Conservation (phyloP, 2,888 invertebrate species). For the Portevinia maculata region DNA sequence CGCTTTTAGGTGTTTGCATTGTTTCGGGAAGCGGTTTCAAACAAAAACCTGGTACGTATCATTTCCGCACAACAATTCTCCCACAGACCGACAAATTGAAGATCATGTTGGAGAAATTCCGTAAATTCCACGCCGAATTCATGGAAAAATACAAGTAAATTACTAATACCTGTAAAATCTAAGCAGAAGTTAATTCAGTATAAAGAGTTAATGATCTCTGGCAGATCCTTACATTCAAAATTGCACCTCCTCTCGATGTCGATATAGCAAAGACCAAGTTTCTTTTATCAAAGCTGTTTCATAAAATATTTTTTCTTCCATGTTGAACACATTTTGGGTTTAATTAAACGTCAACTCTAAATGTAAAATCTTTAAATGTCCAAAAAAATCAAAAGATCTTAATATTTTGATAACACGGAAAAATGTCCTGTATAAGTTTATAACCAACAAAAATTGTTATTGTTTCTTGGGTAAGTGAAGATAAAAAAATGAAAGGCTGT, state of each 20-base stretch:
- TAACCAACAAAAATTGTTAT: neutral
- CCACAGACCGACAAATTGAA: slow-evolving; percentile 93
- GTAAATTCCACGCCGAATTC: slow-evolving; percentile 93
- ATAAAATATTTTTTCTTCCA: neutral
- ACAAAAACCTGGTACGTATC: slow-evolving; percentile 95
- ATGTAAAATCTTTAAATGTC: no score
- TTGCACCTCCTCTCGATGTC: no score
- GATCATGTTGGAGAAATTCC: slow-evolving; percentile 92
- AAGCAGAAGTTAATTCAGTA: slow-evolving; percentile 4
- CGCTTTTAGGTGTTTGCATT: slow-evolving; percentile 94
- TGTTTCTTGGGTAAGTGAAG: neutral
- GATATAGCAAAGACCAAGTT: no score
- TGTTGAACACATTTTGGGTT: slow-evolving; percentile 2
- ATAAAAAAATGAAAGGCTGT: slow-evolving; percentile 14
- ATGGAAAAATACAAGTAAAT: slow-evolving; percentile 88
- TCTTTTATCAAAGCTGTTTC: no score
- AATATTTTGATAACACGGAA: no score
- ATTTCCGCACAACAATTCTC: slow-evolving; percentile 97
- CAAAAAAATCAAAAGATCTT: no score
- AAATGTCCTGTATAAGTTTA: neutral
- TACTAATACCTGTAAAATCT: neutral
- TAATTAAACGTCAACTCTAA: neutral
- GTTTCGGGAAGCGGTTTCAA: slow-evolving; percentile 98
- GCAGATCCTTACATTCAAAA: no score
- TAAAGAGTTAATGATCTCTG: no score